phyloP scores from a whole-genome alignment of 2,797 vertebrate species.

The Hypotaenidia okinawae region DNA sequence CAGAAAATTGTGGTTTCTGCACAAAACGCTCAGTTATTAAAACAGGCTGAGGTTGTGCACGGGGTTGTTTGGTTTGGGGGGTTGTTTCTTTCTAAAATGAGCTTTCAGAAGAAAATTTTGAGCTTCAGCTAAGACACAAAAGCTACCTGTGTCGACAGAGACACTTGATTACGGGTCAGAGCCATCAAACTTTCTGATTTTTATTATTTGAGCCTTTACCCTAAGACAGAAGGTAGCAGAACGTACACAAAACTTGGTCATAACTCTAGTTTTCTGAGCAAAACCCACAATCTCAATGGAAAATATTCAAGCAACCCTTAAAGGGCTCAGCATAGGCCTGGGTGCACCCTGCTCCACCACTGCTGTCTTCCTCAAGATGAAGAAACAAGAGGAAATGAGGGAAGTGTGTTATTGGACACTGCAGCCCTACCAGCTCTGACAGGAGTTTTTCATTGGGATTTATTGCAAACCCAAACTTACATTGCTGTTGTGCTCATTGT shows the following conservation, averaged over 20 bases:
- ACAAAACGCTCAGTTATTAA: neutral
- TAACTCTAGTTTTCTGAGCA: neutral
- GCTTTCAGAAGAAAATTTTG: neutral
- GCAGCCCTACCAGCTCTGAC: neutral
- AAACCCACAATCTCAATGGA: neutral
- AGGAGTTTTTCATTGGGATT: neutral
- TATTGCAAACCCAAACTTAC: neutral
- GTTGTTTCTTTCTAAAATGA: neutral
- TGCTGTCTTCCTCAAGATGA: neutral
- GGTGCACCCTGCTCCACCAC: neutral
- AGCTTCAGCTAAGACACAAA: neutral
- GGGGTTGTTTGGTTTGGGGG: neutral
- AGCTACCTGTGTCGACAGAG: neutral
- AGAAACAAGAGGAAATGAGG: neutral
- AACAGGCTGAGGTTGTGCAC: neutral
- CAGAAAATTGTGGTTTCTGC: neutral
- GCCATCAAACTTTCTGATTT: neutral
- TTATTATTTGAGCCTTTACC: neutral
- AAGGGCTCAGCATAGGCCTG: neutral
- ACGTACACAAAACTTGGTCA: neutral
- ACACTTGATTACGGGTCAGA: neutral
- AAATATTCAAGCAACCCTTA: neutral
- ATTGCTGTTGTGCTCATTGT: neutral
- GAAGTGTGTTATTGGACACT: accelerated
- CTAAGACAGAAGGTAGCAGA: neutral